Base-by-base conservation (phyloP, 2,888 invertebrate genomes). In the Pasiphila rectangulata region DNA sequence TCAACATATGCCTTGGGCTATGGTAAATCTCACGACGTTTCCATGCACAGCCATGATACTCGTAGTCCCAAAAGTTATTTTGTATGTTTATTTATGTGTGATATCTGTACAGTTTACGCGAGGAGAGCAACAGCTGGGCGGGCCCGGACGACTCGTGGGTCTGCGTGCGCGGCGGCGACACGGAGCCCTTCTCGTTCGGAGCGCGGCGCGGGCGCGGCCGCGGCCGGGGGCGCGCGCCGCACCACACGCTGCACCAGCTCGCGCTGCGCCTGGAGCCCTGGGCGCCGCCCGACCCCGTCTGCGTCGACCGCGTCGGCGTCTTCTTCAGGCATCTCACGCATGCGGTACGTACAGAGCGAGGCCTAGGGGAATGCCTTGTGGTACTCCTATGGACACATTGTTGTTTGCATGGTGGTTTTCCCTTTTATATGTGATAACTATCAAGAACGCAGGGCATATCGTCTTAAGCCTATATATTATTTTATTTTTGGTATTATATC, bases 261-360 rank as follows among this genome's bases (percentile, higher is more conserved):
- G 92, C 94, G 25, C 94, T 98, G 24, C 91, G 94, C 41, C 94
- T 99, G 13, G 95, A 96, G 60, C 97, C 97, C 39, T 99, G 98
- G 97, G 91, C 93, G 56, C 85, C 91, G 59, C 92, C 96, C 38
- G 93, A 94, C 59, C 97, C 98, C 0, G 95, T 99, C 9, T 96
- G 97, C 4, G 96, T 99, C 0, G 99, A 99, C 82, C 94, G 96
- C 77, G 98, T 98, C 13, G 99, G 99, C 1, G 92, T 95, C 29
- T 99, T 95, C 87, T 99, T 98, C 75, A 85, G 96, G n/a, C 91
- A 73, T 3, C 61, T 85, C 48, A 76, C 79, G 43, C 84, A 86
- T 21, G 52, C 64, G 55, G 85, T 83, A 23, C 46, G 46, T 24
- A 23, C n/a, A 12, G 19, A 12, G n/a, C n/a, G 17, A 36, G 16